Base-by-base conservation (phyloP, 2,113 vertebrate genomes). In the Nesoenas mayeri region DNA sequence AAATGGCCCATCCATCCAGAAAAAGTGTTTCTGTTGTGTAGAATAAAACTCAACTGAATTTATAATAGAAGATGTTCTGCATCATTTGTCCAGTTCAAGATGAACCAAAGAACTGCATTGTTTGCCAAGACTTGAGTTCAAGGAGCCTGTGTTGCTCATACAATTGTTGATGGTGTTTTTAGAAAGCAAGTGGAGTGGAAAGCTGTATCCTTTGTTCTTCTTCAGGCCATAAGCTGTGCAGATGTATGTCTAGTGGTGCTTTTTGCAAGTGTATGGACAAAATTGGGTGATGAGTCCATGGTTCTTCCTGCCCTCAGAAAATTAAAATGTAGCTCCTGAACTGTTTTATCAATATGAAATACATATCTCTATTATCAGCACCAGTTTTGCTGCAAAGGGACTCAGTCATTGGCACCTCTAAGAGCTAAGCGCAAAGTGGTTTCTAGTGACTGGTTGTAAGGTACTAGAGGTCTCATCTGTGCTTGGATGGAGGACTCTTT, bases 11-110 rank as follows among this genome's bases (percentile, higher is more conserved):
- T 91, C 91, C 89, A 93, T 34, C 88, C 91, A 91, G 81, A 95
- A 96, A 93, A 96, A 53, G 38, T 91, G n/a, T 91, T 96, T 96
- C 79, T 96, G 67, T 66, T 95, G 32, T 28, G 32, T 28, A 54
- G 47, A 58, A 26, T 62, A 86, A 91, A 88, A 90, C 48, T 85
- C 32, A 24, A 51, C 71, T 32, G 56, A 85, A 93, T 70, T 85
- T 72, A 65, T 85, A 89, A 53, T 8, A 56, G 72, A 53, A 79
- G 56, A 54, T 83, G 88, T 93, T 95, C 90, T 94, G 75, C 90
- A 88, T 80, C 93, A 83, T 69, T 83, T 93, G 66, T 81, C 85
- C 50, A 64, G 58, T 91, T 96, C 91, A 93, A 95, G 81, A 77
- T 28, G 42, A 90, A 85, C 74, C 28, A 62, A 85, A 89, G 79